A percentile compares a stretch with the other conserved stretches of the same genome.
These are phyloP conservation scores for Mactromeris polynyma DNA, from an alignment of 2,888 invertebrate species.

Conservation along the genomic window DNA sequence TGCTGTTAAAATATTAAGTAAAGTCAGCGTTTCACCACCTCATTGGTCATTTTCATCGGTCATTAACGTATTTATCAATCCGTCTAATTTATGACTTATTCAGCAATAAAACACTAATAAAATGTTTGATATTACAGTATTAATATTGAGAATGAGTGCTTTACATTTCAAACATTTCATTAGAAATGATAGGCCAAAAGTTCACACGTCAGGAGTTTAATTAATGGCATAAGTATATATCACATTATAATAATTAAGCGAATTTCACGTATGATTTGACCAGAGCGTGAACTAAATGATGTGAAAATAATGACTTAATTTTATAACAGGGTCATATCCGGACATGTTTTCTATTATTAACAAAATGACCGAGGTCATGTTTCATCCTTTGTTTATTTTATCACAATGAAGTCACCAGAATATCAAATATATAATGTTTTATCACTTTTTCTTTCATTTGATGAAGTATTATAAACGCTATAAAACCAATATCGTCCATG, in stretches of 20 bases:
- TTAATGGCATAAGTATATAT: neutral
- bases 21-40: too few relatives aligned
- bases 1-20: too few relatives aligned
- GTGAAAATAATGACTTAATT: neutral
- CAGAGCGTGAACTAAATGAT: neutral
- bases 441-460: neutral
- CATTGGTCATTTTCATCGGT: too few relatives aligned
- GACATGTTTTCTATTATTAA: neutral
- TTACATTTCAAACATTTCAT: neutral
- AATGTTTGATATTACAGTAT: neutral
- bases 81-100: neutral
- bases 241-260: neutral
- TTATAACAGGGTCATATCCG: neutral
- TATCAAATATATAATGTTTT: neutral
- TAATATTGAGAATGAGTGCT: neutral
- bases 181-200: neutral
- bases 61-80: neutral
- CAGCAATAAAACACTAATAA: neutral
- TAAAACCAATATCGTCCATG: neutral
- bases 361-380: neutral
- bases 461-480: neutral
- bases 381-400: neutral
- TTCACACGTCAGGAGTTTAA: constrained; percentile 5
- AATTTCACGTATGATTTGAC: neutral
- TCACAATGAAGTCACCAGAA: neutral